These are phyloP conservation scores for Serinus canaria DNA, from an alignment of 2,113 vertebrate genomes.

Conservation along the genomic window DNA sequence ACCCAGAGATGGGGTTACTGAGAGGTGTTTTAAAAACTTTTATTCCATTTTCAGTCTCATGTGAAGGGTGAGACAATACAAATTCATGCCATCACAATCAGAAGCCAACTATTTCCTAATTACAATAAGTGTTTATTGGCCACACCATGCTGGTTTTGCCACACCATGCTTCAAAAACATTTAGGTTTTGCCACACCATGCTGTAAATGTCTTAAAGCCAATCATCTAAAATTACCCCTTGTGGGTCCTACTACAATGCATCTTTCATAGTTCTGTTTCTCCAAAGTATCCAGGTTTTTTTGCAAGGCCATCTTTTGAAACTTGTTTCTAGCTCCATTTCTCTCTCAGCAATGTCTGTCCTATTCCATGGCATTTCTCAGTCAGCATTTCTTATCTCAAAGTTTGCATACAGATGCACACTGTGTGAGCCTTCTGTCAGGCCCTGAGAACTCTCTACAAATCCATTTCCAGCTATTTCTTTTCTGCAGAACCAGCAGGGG, in stretches of 20 bases:
- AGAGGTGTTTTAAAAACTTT: not conserved
- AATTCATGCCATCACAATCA: not conserved
- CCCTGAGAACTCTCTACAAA: not conserved
- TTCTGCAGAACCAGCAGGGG: not conserved
- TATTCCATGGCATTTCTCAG: not conserved
- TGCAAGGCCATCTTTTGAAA: not conserved
- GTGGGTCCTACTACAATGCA: not conserved
- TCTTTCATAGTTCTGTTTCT: not conserved
- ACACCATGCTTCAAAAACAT: not conserved
- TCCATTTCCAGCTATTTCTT: not conserved
- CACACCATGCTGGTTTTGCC: not conserved
- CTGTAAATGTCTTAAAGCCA: not conserved
- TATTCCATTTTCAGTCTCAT: not conserved
- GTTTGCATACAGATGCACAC: not conserved
- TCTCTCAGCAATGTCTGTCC: not conserved
- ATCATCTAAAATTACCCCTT: fast-evolving
- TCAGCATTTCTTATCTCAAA: not conserved
- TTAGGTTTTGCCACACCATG: not conserved
- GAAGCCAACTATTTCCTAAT: not conserved
- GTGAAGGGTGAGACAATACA: not conserved
- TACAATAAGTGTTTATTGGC: not conserved
- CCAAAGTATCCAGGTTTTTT: not conserved
- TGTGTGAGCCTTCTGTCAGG: not conserved
- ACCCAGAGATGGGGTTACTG: not conserved
- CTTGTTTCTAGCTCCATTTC: not conserved